Base-by-base conservation (phyloP, 2,113 vertebrate genomes). In the Pteropus alecto region DNA sequence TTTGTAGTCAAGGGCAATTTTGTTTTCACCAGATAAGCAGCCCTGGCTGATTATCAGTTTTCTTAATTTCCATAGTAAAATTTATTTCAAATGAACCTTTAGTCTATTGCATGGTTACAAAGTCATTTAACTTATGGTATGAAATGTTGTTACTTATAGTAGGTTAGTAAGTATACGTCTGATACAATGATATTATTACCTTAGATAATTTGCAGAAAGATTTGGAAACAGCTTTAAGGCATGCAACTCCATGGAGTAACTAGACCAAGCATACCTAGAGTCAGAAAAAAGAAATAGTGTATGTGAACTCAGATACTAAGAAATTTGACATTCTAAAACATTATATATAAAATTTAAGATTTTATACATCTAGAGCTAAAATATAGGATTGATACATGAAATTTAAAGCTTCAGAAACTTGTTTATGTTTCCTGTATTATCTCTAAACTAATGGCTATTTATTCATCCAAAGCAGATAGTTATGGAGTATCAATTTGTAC, bases 161-260 rank as follows among this genome's bases (percentile, higher is more conserved):
- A 21, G 82, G 13, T 95, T 85, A 96, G 8, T 87, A 94, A 85
- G 60, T 95, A 56, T 35, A 70, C 38, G 68, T 79, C 24, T 63
- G 24, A 61, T 87, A 24, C 1, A 30, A 60, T 38, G 16, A 26
- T 56, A 9, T 68, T 90, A 63, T 11, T 74, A 19, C 3, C 12
- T 41, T 94, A 3, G 19, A 88, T 4, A 58, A 84, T 83, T 92
- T 68, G 3, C 24, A 94, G 76, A 67, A 84, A 88, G n/a, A 58
- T 56, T 74, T 84, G 61, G 28, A 67, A 88, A 90, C 76, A 71
- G 2, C 7, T 16, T 86, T 85, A 13, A 93, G 14, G 22, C 33
- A 54, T 8, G 13, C 7, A 65, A 43, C 30, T 46, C 3, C 89
- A 16, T 84, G 30, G n/a, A 61, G 61, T 33, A 91, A 73, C 18